Evolutionary conservation across 2,797 vertebrate genomes (phyloP).

Genomic region (Halcyon smyrnensis): DNA sequence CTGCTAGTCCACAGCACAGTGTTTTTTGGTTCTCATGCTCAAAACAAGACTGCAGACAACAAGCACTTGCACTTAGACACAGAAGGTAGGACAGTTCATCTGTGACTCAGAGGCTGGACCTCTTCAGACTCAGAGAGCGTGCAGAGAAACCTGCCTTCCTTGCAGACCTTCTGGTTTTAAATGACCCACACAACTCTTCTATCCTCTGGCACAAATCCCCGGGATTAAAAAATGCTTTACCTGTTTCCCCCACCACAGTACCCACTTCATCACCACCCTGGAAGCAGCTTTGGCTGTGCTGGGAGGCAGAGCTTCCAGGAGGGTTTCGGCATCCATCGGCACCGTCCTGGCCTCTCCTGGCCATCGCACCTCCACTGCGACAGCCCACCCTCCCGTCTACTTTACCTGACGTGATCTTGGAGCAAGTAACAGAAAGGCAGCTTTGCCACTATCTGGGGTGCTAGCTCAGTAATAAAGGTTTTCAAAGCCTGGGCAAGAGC

Average conservation of each 20-base stretch:
- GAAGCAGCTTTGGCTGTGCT: background rate
- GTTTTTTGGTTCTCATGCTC: background rate
- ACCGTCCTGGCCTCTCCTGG: fast-evolving
- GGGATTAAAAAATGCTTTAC: background rate
- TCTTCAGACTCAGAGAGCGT: background rate
- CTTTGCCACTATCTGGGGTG: background rate
- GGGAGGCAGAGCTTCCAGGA: background rate
- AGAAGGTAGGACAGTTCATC: background rate
- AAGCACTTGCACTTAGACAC: background rate
- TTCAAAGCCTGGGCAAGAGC: background rate
- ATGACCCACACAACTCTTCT: background rate
- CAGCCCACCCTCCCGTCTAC: background rate
- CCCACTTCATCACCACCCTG: background rate
- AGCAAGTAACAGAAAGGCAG: background rate
- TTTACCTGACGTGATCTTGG: background rate
- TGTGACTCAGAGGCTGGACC: background rate
- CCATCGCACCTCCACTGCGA: background rate
- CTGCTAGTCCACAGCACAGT: background rate
- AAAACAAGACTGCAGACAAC: background rate
- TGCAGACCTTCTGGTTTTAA: background rate
- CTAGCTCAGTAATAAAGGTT: background rate
- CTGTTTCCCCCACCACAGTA: background rate
- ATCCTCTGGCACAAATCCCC: background rate
- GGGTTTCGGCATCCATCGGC: background rate
- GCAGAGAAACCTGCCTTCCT: background rate